phyloP scores from a whole-genome alignment of 2,888 invertebrate genomes.

The Kuschelorhynchus macadamiae region DNA sequence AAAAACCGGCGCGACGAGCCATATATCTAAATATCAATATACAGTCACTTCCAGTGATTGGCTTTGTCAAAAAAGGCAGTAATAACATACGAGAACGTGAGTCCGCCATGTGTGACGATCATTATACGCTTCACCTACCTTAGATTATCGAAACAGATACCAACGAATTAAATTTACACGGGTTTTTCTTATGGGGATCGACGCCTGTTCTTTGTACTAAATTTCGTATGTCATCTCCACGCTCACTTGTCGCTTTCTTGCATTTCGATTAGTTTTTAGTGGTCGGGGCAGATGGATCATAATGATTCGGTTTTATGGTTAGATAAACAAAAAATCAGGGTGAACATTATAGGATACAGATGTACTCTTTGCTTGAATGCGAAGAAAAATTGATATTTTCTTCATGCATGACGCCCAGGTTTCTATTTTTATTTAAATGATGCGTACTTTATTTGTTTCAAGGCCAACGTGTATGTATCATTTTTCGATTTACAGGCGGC shows the following conservation, averaged over 20 bases:
- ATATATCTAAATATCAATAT: no score
- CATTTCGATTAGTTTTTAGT: conserved; percentile 50
- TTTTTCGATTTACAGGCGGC: conserved; percentile 26
- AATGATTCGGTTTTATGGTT: conserved; percentile 50
- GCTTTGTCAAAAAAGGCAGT: conserved; percentile 22
- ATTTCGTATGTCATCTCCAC: conserved; percentile 50
- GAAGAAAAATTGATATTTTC: conserved; percentile 34
- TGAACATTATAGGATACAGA: conserved; percentile 46
- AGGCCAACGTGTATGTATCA: no score
- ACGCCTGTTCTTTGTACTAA: conserved; percentile 39
- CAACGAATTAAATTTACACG: conserved; percentile 46
- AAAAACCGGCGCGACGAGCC: no score
- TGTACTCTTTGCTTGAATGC: conserved; percentile 48
- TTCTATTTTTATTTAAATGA: no score
- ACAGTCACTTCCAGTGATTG: conserved; percentile 18
- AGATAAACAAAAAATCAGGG: conserved; percentile 47
- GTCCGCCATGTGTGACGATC: conserved; percentile 64
- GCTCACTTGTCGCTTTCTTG: conserved; percentile 48
- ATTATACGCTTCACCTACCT: conserved; percentile 63
- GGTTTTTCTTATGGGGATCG: conserved; percentile 36
- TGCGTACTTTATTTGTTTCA: no score
- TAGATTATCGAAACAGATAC: conserved; percentile 47
- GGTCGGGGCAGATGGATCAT: conserved; percentile 47
- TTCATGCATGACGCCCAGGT: conserved; percentile 32
- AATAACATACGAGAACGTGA: conserved; percentile 54